Evolutionary conservation across 2,797 vertebrate genomes (phyloP).

Genomic region (Diplodus puntazzo): DNA sequence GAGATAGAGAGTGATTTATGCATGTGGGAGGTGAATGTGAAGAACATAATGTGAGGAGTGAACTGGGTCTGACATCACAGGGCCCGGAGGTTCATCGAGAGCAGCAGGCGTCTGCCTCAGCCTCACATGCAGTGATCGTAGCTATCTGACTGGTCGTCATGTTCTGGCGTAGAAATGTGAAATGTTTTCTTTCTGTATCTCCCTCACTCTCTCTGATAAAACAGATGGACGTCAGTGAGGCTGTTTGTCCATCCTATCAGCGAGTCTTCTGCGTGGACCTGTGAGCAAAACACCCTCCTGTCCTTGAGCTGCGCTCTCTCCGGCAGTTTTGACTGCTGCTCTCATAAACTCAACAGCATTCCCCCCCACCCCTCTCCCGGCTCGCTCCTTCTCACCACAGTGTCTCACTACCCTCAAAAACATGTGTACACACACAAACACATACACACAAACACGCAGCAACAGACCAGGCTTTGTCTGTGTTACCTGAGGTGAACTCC

Average conservation of each 20-base stretch:
- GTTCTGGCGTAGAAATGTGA: constrained; percentile 32
- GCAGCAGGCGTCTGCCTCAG: constrained; percentile 27
- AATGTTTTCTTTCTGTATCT: constrained; percentile 38
- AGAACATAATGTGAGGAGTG: constrained; percentile 14
- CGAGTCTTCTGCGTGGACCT: constrained; percentile 21
- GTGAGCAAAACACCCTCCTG: constrained; percentile 6
- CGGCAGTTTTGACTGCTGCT: constrained; percentile 45
- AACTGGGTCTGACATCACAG: constrained; percentile 53
- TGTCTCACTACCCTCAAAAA: constrained; percentile 20
- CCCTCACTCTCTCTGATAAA: constrained; percentile 46
- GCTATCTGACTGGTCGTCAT: constrained; percentile 43
- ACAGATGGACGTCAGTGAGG: constrained; percentile 52
- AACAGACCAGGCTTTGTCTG: constrained; percentile 76
- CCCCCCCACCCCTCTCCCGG: not conserved
- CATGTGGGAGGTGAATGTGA: constrained; percentile 46
- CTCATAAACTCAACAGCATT: constrained; percentile 18
- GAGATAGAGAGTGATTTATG: constrained; percentile 33
- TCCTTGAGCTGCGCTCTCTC: constrained; percentile 64
- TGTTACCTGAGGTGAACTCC: constrained; percentile 81
- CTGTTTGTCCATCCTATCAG: constrained; percentile 40
- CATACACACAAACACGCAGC: constrained; percentile 52
- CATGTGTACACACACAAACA: constrained; percentile 38
- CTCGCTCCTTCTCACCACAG: constrained; percentile 20
- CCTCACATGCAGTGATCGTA: constrained; percentile 15
- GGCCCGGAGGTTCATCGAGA: constrained; percentile 22